Conservation (phyloP, 2,888 invertebrate species). For the Diarsia mendica region DNA sequence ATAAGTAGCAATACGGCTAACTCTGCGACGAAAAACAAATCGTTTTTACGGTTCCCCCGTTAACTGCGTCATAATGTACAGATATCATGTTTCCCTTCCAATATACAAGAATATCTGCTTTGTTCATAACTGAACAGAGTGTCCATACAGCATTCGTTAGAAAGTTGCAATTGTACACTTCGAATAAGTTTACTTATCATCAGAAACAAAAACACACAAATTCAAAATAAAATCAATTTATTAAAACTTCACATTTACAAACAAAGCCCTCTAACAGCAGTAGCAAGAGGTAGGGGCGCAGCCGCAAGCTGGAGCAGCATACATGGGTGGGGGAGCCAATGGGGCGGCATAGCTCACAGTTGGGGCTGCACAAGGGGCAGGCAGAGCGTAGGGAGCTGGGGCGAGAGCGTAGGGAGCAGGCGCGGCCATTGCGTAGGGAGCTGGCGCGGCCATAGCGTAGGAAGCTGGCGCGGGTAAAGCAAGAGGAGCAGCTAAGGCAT, state of each 20-base stretch:
- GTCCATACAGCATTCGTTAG: too few relatives aligned
- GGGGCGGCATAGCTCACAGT: conserved; percentile 35
- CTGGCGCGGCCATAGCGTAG: not conserved
- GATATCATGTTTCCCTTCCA: too few relatives aligned
- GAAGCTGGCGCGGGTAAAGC: conserved; percentile 16
- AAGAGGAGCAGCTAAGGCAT: conserved; percentile 13
- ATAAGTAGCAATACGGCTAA: too few relatives aligned
- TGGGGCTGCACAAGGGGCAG: conserved; percentile 35
- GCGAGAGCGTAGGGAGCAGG: not conserved
- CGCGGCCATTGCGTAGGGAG: conserved; percentile 20
- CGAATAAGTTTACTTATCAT: too few relatives aligned
- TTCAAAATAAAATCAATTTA: conserved; percentile 12
- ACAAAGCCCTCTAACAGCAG: conserved; percentile 3
- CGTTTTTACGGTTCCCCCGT: too few relatives aligned
- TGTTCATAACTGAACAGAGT: too few relatives aligned
- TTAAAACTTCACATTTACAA: not conserved
- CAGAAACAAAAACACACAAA: not conserved
- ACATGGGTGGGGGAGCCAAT: conserved; percentile 39
- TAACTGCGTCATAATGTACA: too few relatives aligned
- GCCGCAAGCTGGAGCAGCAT: conserved; percentile 53
- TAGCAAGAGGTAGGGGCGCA: conserved; percentile 10
- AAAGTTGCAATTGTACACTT: too few relatives aligned
- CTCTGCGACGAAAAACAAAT: too few relatives aligned
- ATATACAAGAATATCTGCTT: too few relatives aligned
- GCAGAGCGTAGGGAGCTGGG: conserved; percentile 22